Evolutionary conservation across 1,140 invertebrate genomes (phyloP).

Genomic region (Mya arenaria): DNA sequence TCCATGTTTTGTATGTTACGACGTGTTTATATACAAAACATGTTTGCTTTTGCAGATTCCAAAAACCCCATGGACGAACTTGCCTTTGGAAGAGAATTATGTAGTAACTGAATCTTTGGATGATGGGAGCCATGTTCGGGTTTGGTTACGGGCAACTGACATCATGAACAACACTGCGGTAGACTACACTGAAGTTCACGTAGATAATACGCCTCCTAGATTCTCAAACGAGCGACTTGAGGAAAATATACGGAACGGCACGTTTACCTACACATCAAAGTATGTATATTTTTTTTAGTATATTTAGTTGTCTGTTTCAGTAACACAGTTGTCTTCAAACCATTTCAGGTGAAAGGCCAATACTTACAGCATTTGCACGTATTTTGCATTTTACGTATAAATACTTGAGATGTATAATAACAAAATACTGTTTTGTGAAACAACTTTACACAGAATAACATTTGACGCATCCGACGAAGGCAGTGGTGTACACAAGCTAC

Average conservation of each 20-base stretch:
- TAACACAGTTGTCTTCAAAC: too few relatives aligned
- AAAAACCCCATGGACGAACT: not conserved
- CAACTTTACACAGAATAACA: too few relatives aligned
- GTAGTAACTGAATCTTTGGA: not conserved
- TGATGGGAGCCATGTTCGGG: conserved; percentile 11
- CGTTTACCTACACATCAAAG: conserved; percentile 33
- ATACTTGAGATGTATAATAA: too few relatives aligned
- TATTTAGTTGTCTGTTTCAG: too few relatives aligned
- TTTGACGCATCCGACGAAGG: not conserved
- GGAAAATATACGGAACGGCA: conserved; percentile 5
- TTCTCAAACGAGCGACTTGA: not conserved
- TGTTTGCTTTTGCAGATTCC: not conserved
- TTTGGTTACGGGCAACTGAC: conserved; percentile 46
- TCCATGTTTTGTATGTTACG: too few relatives aligned
- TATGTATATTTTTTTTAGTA: not conserved
- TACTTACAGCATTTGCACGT: too few relatives aligned
- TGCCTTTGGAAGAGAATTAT: conserved; percentile 8
- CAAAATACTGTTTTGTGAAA: too few relatives aligned
- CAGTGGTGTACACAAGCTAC: not conserved
- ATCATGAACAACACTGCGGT: conserved; percentile 19
- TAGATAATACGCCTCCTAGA: conserved; percentile 23
- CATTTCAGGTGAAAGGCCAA: too few relatives aligned
- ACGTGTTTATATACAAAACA: too few relatives aligned
- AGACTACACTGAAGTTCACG: conserved; percentile 39
- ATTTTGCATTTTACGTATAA: too few relatives aligned